Conservation (phyloP, 2,797 vertebrate genomes). For the Yasuhikotakia modesta region DNA sequence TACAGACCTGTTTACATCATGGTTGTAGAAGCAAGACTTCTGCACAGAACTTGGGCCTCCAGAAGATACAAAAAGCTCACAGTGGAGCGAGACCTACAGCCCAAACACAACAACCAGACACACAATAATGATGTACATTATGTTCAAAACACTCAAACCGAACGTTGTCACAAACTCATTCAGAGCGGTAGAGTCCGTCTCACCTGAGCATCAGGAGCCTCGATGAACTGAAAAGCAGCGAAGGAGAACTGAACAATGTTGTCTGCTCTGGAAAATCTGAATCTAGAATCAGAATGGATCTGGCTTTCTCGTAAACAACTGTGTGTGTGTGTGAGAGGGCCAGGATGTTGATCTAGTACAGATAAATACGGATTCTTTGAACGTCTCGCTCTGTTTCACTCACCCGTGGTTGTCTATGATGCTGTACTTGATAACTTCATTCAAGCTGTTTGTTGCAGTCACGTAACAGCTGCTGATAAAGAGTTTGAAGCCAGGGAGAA, state of each 20-base stretch:
- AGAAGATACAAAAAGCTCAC: conserved; percentile 64
- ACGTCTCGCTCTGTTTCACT: conserved; percentile 27
- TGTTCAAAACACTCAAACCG: not conserved
- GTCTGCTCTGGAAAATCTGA: conserved; percentile 64
- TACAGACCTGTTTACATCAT: conserved; percentile 55
- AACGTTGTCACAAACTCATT: not conserved
- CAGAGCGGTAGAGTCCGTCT: not conserved
- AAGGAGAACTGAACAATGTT: conserved; percentile 69
- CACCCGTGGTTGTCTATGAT: conserved; percentile 76
- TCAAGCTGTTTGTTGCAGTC: conserved; percentile 34
- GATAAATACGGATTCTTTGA: not conserved
- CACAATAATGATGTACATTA: too few relatives aligned
- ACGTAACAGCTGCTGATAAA: conserved; percentile 73
- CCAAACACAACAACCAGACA: not conserved
- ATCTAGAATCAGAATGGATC: conserved; percentile 56
- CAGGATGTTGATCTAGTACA: too few relatives aligned
- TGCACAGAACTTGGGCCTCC: conserved; percentile 61
- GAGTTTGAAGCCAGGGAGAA: conserved; percentile 61
- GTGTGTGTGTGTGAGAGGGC: not conserved
- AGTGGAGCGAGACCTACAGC: conserved; percentile 70
- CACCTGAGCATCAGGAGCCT: conserved; percentile 68
- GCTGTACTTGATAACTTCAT: conserved; percentile 57
- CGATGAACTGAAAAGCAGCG: conserved; percentile 74
- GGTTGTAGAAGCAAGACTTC: conserved; percentile 74
- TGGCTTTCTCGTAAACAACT: conserved; percentile 76